Conservation (phyloP, 2,113 vertebrate species). For the Benitochromis conjunctus region DNA sequence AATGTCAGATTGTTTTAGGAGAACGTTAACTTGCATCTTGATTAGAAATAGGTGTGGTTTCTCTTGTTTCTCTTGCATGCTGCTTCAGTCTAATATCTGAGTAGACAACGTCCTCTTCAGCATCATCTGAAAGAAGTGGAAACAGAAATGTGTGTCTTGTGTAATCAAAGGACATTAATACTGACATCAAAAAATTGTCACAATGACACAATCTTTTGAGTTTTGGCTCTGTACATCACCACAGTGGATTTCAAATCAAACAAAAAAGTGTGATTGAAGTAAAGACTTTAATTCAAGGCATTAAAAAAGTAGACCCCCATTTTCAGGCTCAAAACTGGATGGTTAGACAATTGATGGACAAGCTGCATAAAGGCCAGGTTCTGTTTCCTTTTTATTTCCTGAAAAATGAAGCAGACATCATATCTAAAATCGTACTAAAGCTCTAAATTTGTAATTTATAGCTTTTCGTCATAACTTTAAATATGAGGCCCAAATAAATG, state of each 20-base stretch:
- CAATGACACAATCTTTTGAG: background rate
- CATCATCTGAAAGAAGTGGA: background rate
- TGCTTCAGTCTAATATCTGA: background rate
- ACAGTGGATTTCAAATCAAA: background rate
- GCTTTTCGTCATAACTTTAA: background rate
- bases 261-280: background rate
- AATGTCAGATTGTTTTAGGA: background rate
- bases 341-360: background rate
- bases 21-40: background rate
- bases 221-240: accelerated
- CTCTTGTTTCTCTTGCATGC: background rate
- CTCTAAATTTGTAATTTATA: background rate
- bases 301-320: background rate
- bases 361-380: background rate
- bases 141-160: background rate
- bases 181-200: background rate
- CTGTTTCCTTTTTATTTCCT: background rate
- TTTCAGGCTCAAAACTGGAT: background rate
- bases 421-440: background rate
- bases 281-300: too few species aligned
- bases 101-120: slow-evolving; percentile 6
- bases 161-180: background rate
- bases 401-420: accelerated
- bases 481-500: background rate
- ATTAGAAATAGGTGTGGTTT: background rate